These are phyloP conservation scores for Fukomys damarensis DNA, from an alignment of 2,113 vertebrate genomes.

Conservation along the genomic window DNA sequence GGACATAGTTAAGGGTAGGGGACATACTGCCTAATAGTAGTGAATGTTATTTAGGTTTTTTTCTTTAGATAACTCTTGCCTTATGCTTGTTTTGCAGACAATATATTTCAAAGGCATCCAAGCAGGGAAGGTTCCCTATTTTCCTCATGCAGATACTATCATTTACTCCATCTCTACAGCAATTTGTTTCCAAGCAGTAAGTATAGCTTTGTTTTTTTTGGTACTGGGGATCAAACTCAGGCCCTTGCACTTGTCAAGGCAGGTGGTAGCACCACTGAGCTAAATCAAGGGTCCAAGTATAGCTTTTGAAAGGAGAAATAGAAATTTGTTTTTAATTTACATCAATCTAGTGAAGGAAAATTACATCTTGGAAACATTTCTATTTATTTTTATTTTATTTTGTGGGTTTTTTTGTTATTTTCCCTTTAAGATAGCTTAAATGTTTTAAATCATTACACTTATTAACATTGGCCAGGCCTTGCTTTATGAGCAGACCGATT, in stretches of 20 bases:
- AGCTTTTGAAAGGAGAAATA: constrained; percentile 40
- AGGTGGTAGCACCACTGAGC: no score
- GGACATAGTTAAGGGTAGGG: background rate
- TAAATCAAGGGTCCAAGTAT: no score
- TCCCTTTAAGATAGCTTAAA: background rate
- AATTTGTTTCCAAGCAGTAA: constrained; percentile 99
- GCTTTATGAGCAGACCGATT: constrained; percentile 11
- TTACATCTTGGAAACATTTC: background rate
- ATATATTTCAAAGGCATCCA: constrained; percentile 99
- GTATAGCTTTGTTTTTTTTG: constrained; percentile 84
- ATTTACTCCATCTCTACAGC: constrained; percentile 98
- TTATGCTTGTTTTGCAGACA: constrained; percentile 87
- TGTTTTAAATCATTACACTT: constrained; percentile 41
- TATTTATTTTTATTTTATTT: background rate
- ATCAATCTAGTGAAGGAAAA: background rate
- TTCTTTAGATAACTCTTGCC: background rate
- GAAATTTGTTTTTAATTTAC: constrained; percentile 17
- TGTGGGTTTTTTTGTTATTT: background rate
- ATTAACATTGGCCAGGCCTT: background rate
- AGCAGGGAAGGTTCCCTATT: constrained; percentile 96
- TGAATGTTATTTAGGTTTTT: background rate
- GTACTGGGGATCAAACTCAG: no score
- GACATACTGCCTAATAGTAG: background rate
- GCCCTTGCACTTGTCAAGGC: no score
- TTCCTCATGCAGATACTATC: constrained; percentile 96